A percentile compares a stretch with the other conserved stretches of the same genome.
phyloP scores from a whole-genome alignment of 2,797 vertebrate genomes.

The Crax fasciolata region DNA sequence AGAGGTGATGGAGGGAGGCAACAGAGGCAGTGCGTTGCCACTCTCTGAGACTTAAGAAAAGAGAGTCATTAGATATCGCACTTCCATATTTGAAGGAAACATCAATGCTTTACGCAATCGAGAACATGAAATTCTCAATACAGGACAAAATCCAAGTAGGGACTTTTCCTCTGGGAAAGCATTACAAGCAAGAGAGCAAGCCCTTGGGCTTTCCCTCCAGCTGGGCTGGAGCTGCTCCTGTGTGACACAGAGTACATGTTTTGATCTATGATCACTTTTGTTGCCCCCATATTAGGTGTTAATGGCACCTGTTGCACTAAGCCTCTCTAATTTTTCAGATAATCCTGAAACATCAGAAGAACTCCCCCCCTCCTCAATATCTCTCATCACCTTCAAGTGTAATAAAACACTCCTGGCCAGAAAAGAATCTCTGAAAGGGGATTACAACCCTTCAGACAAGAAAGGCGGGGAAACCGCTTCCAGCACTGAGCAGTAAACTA shows the following conservation, averaged over 20 bases:
- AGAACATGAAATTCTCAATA: neutral
- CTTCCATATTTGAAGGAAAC: neutral
- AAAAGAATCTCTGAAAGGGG: conserved; percentile 9
- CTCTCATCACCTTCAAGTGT: conserved; percentile 20
- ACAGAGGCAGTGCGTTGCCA: neutral
- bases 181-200: neutral
- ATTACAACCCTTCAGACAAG: conserved; percentile 60
- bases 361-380: neutral
- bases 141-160: neutral
- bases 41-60: neutral
- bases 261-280: neutral
- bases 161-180: neutral
- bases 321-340: conserved; percentile 39
- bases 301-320: conserved; percentile 46
- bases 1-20: neutral
- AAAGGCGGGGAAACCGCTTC: conserved; percentile 46
- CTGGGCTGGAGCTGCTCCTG: neutral
- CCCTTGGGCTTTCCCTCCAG: neutral
- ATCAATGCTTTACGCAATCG: neutral
- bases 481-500: conserved; percentile 18
- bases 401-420: conserved; percentile 32
- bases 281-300: neutral
- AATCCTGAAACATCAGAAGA: conserved; percentile 33
- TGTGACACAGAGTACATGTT: neutral
- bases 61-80: neutral